Evolutionary conservation across 2,888 invertebrate species (phyloP).

Genomic region (Cylindroiulus punctatus): DNA sequence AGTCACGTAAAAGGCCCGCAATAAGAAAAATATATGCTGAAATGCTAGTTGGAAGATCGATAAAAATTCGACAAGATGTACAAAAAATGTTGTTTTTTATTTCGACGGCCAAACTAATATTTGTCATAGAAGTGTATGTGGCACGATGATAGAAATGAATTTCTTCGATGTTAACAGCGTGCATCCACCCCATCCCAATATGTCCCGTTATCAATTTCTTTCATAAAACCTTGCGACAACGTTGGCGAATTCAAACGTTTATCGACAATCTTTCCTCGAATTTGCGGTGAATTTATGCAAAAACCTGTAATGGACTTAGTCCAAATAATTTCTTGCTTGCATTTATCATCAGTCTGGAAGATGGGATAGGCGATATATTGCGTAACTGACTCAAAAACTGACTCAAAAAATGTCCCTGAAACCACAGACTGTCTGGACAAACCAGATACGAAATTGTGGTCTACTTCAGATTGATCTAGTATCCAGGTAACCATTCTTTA

Average conservation of each 20-base stretch:
- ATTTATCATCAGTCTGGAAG: too few species aligned
- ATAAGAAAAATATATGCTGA: slow-evolving; percentile 35
- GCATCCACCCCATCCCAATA: not conserved
- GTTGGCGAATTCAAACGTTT: not conserved
- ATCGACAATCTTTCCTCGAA: not conserved
- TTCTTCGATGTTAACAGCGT: not conserved
- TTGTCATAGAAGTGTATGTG: not conserved
- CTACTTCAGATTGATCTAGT: too few species aligned
- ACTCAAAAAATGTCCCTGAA: too few species aligned
- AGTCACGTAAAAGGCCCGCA: slow-evolving; percentile 30
- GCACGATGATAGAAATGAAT: slow-evolving; percentile 11
- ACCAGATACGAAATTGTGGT: too few species aligned
- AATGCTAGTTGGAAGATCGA: slow-evolving; percentile 32
- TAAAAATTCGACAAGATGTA: slow-evolving; percentile 5
- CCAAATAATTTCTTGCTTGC: not conserved
- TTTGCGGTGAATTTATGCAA: not conserved
- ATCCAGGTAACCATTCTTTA: too few species aligned
- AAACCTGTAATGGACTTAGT: not conserved
- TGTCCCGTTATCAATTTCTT: not conserved
- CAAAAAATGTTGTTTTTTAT: slow-evolving; percentile 31
- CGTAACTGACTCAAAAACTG: too few species aligned
- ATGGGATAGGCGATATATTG: too few species aligned
- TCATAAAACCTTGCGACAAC: not conserved
- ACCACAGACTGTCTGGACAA: too few species aligned
- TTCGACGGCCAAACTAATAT: slow-evolving; percentile 22